These are phyloP conservation scores for Tinea semifulvella DNA, from an alignment of 2,888 invertebrate species.

Conservation along the genomic window DNA sequence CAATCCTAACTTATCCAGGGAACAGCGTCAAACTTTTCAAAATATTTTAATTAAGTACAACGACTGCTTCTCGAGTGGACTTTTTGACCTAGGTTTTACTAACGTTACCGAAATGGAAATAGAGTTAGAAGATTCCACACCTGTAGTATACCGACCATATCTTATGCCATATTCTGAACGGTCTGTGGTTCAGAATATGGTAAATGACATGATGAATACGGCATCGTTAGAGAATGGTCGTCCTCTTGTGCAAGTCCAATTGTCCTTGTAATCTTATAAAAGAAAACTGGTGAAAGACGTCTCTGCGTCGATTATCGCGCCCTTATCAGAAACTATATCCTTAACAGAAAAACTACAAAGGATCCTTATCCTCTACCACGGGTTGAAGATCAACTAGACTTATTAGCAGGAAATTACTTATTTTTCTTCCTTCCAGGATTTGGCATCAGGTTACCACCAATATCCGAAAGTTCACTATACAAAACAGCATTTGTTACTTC, in stretches of 20 bases:
- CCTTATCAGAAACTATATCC: no score
- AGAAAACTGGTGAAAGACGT: constrained; percentile 22
- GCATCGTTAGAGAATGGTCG: constrained; percentile 19
- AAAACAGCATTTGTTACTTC: constrained; percentile 30
- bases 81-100: constrained; percentile 20
- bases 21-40: constrained; percentile 4
- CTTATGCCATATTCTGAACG: constrained; percentile 20
- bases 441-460: constrained; percentile 27
- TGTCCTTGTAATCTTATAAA: constrained; percentile 21
- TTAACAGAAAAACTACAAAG: constrained; percentile 10
- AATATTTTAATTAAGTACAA: background rate
- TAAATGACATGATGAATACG: constrained; percentile 20
- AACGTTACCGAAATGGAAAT: constrained; percentile 20
- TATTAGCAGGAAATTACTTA: constrained; percentile 21
- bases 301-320: constrained; percentile 23
- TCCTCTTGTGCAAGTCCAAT: constrained; percentile 25
- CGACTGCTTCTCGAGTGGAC: constrained; percentile 18
- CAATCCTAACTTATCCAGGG: background rate
- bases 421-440: constrained; percentile 25
- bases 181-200: constrained; percentile 18
- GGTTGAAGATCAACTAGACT: constrained; percentile 28
- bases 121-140: constrained; percentile 17
- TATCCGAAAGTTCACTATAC: constrained; percentile 22
- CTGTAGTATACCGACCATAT: constrained; percentile 22
- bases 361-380: constrained; percentile 25